Evolutionary conservation across 1,140 invertebrate genomes (phyloP).

Genomic region (Drosophila quadrilineata): DNA sequence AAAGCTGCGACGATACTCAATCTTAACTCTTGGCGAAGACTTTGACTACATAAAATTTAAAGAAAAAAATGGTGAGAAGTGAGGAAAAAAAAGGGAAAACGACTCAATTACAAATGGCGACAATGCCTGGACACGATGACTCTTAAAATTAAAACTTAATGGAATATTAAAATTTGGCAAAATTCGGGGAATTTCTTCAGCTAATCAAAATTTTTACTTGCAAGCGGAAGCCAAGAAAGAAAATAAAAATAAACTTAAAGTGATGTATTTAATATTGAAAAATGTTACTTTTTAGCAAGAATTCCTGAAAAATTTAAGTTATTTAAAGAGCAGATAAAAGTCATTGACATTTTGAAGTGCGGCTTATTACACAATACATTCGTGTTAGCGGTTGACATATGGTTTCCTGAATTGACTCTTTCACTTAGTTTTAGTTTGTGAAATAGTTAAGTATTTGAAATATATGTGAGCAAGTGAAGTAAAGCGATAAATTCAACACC

Average conservation of each 20-base stretch:
- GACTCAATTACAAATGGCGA: conserved; percentile 66
- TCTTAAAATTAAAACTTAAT: conserved; percentile 46
- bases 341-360: not conserved
- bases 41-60: not conserved
- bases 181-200: conserved; percentile 18
- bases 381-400: not conserved
- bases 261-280: not conserved
- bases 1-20: conserved; percentile 11
- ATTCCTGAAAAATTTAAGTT: too few relatives aligned
- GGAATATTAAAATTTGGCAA: conserved; percentile 20
- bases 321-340: not conserved
- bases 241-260: not conserved
- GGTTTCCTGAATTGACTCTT: not conserved
- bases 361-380: not conserved
- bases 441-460: conserved; percentile 22
- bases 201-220: conserved; percentile 21
- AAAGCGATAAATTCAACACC: conserved; percentile 51
- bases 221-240: not conserved
- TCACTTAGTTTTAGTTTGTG: conserved; percentile 12
- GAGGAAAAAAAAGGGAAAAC: conserved; percentile 34
- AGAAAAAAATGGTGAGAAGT: not conserved
- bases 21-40: not conserved
- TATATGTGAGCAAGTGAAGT: not conserved
- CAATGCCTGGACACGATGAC: conserved; percentile 39
- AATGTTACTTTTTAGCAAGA: too few relatives aligned